Conservation (phyloP, 2,888 invertebrate species). For the Tetranychus truncatus region DNA sequence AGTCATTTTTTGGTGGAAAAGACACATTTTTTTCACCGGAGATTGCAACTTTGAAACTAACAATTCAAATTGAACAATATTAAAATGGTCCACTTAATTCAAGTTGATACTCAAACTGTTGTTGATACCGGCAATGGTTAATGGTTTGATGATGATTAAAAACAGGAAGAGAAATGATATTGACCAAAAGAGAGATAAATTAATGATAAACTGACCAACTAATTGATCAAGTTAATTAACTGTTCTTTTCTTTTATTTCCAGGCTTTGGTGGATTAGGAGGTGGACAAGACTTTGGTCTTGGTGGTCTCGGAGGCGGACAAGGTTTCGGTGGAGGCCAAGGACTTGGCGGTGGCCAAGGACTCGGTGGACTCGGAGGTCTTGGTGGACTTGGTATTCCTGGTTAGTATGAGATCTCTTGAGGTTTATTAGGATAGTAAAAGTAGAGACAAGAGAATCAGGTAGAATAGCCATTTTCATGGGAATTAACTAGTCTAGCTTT, state of each 20-base stretch:
- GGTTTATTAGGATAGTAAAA: no score
- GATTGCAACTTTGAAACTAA: no score
- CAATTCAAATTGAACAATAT: neutral
- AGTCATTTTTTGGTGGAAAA: neutral
- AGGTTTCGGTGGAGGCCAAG: conserved; percentile 9
- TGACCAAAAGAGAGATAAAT: neutral
- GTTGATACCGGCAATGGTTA: neutral
- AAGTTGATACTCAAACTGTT: neutral
- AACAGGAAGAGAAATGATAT: no score
- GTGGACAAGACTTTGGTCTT: conserved; percentile 9
- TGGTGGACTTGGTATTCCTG: neutral
- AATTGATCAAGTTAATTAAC: neutral
- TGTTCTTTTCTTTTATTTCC: neutral
- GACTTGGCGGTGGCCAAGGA: conserved; percentile 8
- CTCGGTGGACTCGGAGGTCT: neutral
- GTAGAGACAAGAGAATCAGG: no score
- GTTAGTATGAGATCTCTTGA: neutral
- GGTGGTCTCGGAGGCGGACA: neutral
- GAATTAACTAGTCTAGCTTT: no score
- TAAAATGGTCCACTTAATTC: neutral
- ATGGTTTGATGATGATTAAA: no score
- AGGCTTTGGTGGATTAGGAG: neutral
- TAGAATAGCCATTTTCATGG: no score
- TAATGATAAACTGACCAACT: neutral
- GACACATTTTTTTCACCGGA: no score